Percentiles rank a stretch among this genome's conserved stretches.
Conservation (phyloP, 2,113 vertebrate genomes). For the Raphicerus campestris region DNA sequence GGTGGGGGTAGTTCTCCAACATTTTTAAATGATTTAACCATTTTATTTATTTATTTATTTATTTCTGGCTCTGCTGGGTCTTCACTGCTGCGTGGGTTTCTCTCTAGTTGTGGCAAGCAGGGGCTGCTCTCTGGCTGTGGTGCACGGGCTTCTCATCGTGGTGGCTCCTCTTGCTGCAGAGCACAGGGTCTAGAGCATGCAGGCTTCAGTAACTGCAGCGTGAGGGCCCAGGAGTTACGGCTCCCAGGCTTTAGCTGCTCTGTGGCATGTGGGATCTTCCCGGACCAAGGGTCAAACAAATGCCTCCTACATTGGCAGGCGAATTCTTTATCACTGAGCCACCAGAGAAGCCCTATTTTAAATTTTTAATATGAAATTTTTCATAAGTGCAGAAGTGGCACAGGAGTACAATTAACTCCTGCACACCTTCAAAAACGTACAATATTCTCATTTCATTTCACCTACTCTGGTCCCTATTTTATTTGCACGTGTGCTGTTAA, state of each 20-base stretch:
- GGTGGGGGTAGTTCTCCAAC: neutral
- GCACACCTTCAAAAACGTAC: accelerated
- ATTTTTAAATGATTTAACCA: neutral
- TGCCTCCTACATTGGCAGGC: neutral
- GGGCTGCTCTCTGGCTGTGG: neutral
- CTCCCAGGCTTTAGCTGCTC: neutral
- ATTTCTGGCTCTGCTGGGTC: neutral
- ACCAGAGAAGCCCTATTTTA: neutral
- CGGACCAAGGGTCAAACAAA: neutral
- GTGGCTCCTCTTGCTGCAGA: neutral
- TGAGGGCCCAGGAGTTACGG: neutral
- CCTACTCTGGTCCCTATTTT: neutral
- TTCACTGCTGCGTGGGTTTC: neutral
- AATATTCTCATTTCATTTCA: no score
- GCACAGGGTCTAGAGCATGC: neutral
- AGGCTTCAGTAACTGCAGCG: neutral
- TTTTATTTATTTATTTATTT: neutral
- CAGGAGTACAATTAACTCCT: neutral
- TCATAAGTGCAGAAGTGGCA: neutral
- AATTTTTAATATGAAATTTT: neutral
- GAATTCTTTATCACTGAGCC: neutral
- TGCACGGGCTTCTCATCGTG: neutral
- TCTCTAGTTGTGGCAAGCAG: neutral
- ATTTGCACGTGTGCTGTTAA: neutral
- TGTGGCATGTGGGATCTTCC: neutral